Evolutionary conservation across 2,113 vertebrate species (phyloP), one percentile per base, ranked within the genome.

Genomic region (Felis chaus): DNA sequence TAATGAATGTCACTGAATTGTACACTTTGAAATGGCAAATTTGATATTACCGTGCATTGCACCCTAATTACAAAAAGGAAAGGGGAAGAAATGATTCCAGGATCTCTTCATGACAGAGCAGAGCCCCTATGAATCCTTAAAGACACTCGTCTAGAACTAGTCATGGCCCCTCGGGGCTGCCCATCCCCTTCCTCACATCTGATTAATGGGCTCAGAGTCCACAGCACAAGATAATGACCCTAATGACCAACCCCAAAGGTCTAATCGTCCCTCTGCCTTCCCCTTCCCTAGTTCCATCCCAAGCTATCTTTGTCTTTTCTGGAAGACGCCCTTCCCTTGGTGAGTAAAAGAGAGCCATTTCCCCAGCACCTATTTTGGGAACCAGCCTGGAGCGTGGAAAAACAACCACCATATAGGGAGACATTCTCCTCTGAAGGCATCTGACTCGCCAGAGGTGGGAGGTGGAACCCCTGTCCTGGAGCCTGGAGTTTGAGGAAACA

Each of bases 341-440:
- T 96, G 94, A 94, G 79, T 91, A 61, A 95, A 96, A 39, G 1
- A 39, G 25, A 69, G 45, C 39, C 3, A n/a, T 78, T 96, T 96
- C 96, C 92, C 31, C 12, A 82, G 7, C 83, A 73, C 80, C 94
- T 98, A 98, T 97, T 97, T 95, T 97, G 94, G 95, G 95, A 97
- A 78, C 5, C 33, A 9, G 73, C 69, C 29, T 0, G 16, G 69
- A 61, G 23, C 1, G 0, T 14, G 53, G 76, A 45, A 78, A 92
- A 96, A 97, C 84, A 69, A 69, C n/a, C 41, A 7, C 84, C 86
- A 76, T 50, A 73, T 50, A 66, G 55, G 97, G 96, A 93, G 39
- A 79, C 39, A 12, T n/a, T 82, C 68, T n/a, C 10, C 33, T 18
- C 4, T 0, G 11, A 18, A 65, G 69, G 14, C 65, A 0, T 0